Evolutionary conservation across 2,797 vertebrate genomes (phyloP).

Genomic region (Poliocrania exsul): DNA sequence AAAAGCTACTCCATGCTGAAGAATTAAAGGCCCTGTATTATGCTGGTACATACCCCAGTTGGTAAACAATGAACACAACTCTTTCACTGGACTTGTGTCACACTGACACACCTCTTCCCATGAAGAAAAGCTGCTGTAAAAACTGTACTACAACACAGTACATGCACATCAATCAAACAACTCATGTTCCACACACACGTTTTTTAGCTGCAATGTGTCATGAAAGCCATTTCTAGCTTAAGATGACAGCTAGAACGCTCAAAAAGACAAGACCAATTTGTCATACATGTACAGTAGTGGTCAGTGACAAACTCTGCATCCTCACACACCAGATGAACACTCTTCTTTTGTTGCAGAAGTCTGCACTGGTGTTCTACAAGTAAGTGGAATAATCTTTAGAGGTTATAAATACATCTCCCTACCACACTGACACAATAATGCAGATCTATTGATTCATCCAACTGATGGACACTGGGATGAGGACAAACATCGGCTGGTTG

Average conservation of each 20-base stretch:
- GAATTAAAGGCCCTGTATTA: background rate
- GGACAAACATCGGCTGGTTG: background rate
- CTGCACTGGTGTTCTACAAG: background rate
- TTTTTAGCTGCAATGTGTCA: background rate
- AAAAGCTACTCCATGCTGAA: background rate
- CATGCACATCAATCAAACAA: background rate
- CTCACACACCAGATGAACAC: background rate
- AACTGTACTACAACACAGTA: background rate
- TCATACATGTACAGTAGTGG: background rate
- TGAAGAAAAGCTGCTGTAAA: background rate
- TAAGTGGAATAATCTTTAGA: background rate
- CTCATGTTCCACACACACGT: fast-evolving
- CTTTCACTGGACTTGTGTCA: background rate
- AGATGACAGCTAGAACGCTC: background rate
- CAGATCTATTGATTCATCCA: background rate
- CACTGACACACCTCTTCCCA: background rate
- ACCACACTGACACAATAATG: background rate
- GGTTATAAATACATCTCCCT: background rate
- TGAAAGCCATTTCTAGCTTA: background rate
- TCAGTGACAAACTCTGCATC: background rate
- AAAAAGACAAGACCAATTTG: background rate
- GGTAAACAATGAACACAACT: background rate
- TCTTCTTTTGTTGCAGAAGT: background rate
- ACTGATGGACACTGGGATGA: background rate
- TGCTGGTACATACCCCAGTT: background rate